Conservation (phyloP, 2,113 vertebrate genomes). For the Mystacornis crossleyi region DNA sequence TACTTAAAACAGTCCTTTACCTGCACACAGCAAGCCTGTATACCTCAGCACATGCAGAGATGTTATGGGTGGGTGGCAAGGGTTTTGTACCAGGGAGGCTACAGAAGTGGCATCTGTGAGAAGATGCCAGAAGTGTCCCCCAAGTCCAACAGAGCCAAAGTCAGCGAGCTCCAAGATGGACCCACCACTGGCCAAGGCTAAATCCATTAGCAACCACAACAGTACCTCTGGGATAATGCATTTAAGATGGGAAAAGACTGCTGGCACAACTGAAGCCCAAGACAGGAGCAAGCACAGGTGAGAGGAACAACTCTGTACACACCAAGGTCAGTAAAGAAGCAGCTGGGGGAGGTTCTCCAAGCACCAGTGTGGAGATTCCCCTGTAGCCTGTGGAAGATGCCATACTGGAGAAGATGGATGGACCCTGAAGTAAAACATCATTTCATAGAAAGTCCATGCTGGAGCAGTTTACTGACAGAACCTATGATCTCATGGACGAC, state of each 20-base stretch:
- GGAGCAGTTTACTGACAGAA: background rate
- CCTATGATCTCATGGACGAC: background rate
- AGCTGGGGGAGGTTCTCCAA: background rate
- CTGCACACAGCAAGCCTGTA: background rate
- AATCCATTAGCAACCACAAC: accelerated
- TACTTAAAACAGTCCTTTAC: background rate
- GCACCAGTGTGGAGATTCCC: accelerated
- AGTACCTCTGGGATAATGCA: accelerated
- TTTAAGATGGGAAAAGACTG: background rate
- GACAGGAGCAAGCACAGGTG: background rate
- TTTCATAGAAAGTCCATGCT: accelerated
- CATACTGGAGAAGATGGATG: background rate
- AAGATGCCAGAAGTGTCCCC: background rate
- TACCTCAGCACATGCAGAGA: background rate
- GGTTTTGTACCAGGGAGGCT: background rate
- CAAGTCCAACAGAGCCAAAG: accelerated
- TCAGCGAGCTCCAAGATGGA: accelerated
- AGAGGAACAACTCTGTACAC: background rate
- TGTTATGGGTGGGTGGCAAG: accelerated
- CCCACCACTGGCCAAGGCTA: accelerated
- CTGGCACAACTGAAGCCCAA: background rate
- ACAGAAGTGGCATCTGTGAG: background rate
- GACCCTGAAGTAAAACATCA: background rate
- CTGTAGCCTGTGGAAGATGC: background rate
- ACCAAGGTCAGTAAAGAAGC: background rate